Evolutionary conservation across 35 echinoderm and acorn worm species (phyloP), one percentile per base, ranked within the genome.

Genomic region (Chiridota heheva): DNA sequence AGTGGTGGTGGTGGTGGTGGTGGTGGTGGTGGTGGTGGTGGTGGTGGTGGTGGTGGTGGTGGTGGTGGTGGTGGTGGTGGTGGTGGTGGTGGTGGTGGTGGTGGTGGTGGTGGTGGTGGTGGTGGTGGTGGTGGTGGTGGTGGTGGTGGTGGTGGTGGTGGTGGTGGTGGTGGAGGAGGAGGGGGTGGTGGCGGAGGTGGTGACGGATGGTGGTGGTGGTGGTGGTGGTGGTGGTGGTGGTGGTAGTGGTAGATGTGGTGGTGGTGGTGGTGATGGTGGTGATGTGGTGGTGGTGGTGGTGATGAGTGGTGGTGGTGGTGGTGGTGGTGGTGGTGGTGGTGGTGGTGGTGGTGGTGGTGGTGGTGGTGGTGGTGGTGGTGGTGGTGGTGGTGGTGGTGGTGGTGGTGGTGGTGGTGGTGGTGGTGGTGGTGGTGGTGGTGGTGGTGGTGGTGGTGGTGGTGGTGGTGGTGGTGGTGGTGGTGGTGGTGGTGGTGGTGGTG

Each of bases 111-210:
- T 64, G 61, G 26, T 30, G 61, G 7, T 64, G 61, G 26, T 12
- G 29, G 13, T 7, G 29, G 61, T 7, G 61, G 61, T 12, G 61
- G 61, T 20, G 29, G 13, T 7, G 61, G 8, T 20, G 61, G 7
- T 12, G 13, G 7, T 7, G 13, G 7, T 12, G 29, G 8, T 12
- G 61, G 8, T 7, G 61, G 8, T 12, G 61, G 8, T 12, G 61
- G 61, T 20, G 61, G 61, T 12, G 61, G 61, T 20, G 61, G 8
- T 12, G 61, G 61, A 17, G 8, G 61, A 64, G 26, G 61, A 64
- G 61, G 61, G 31, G 61, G 61, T 64, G 61, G 61, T 64, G 61
- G 61, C 61, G 61, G 61, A 64, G 61, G 61, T 64, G 61, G 26
- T 64, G 61, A 29, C 26, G 61, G 61, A 64, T n/a, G 61, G 61